Evolutionary conservation across 2,113 vertebrate genomes (phyloP), one percentile per base, ranked within the genome.

Genomic region (Lagopus leucura): DNA sequence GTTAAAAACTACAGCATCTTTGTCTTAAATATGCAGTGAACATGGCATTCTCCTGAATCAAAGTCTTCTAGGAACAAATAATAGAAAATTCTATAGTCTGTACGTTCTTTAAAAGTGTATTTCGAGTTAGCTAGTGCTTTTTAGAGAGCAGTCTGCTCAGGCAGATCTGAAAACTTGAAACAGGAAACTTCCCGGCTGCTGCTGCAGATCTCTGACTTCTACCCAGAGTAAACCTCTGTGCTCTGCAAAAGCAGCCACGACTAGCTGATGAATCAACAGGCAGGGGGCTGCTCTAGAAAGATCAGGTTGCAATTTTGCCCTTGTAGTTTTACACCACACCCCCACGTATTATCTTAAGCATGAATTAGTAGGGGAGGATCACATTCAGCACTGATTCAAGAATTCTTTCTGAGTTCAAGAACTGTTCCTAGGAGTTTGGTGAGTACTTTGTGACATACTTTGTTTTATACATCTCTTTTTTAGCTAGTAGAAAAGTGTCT

Each of bases 381-480:
- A 11, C 30, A 28, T 6, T 58, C 89, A 60, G 81, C 90, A 34
- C n/a, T 10, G 24, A 80, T 92, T 66, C 82, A 78, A 91, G 91
- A 90, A 72, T 91, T 88, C 67, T 65, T 65, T 80, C 93, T 92
- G 38, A 92, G 90, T 88, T 48, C 86, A 61, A 61, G 83, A 95
- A 16, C 83, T 69, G 94, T 95, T 93, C 83, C 89, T 91, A 91
- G 92, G 87, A 91, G 88, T 87, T 92, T 61, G 77, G 97, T 98
- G 94, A 98, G 98, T 97, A 97, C 86, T 95, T 76, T 72, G 65
- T 50, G 58, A 34, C n/a, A 82, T 45, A 38, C 27, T 87, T 78
- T 88, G 77, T 80, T 57, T 83, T 75, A 34, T 20, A 4, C 72
- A 48, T 32, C 54, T 42, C 48, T 69, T 60, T 16, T 13, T 42